Evolutionary conservation across 2,113 vertebrate species (phyloP).

Genomic region (Tupaia tana): DNA sequence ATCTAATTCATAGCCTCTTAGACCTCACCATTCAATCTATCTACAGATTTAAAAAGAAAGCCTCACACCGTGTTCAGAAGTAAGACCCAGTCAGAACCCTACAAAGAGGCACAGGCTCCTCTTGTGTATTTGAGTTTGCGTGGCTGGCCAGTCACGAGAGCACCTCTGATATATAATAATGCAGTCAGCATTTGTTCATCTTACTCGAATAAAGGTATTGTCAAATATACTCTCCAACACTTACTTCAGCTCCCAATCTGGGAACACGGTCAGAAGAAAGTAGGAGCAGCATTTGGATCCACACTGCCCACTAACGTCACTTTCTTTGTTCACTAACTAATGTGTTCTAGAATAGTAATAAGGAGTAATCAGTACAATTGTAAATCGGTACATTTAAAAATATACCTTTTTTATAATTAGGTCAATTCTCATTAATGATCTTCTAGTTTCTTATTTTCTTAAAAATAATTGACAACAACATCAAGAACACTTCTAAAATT

Average conservation of each 20-base stretch:
- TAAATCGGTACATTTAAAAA: not conserved
- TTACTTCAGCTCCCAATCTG: not conserved
- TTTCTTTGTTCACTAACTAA: not conserved
- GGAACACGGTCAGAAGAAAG: not conserved
- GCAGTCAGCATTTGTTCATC: not conserved
- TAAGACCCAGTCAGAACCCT: not conserved
- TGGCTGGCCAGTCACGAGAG: not conserved
- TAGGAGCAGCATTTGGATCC: not conserved
- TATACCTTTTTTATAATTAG: not conserved
- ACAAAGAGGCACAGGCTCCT: not conserved
- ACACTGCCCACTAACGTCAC: not conserved
- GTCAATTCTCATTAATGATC: not conserved
- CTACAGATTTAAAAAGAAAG: not conserved
- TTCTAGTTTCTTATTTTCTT: conserved; percentile 20
- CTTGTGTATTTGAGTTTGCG: not conserved
- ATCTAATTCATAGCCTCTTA: not conserved
- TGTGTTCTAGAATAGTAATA: not conserved
- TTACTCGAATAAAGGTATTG: not conserved
- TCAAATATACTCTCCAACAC: not conserved
- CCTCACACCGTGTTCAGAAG: not conserved
- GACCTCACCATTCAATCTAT: not conserved
- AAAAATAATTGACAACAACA: not conserved
- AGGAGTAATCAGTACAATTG: not conserved
- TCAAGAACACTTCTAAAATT: not conserved
- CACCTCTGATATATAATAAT: not conserved